Evolutionary conservation across 1,140 invertebrate genomes (phyloP), one percentile per base, ranked within the genome.

Genomic region (Lordiphosa clarofinis): DNA sequence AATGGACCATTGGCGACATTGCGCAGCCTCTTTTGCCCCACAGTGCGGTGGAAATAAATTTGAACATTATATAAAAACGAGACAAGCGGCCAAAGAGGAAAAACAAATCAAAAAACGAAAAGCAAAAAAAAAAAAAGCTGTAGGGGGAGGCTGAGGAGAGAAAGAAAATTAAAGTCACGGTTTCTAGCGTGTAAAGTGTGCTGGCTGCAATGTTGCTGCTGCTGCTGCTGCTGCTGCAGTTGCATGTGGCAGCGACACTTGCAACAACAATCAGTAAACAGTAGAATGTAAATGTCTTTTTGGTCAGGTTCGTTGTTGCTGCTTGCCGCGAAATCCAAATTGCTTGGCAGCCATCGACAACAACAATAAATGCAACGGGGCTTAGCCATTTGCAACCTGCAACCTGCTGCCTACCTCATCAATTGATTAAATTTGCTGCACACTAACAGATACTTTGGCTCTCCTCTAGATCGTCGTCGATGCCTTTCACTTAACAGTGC

Each of bases 111-210:
- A 84, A 84, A 64, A 37, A 56, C n/a, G 38, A 28, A 43, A 36
- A 21, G 11, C 9, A 39, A 54, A 15, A 37, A 37, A 46, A 15
- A 39, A 46, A 24, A 42, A 11, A 42, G 24, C 21, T 40, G 19
- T 10, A 7, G 31, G 38, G 24, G 55, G 55, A 28, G 24, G 61
- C 12, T 38, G 39, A 15, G 40, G 35, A 46, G 55, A 47, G 40
- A 64, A 75, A 84, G 78, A 78, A 82, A 82, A 82, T 82, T 82
- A 82, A 82, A 82, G 78, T 82, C 78, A 82, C 78, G 78, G 78
- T 82, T 82, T 82, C 50, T 69, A 78, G 78, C 78, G 76, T 82
- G 76, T 82, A 82, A 82, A 82, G 78, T 73, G 76, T 76, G 56
- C 66, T 10, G 39, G 46, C 31, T 11, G 57, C 21, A 12, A 19